Evolutionary conservation across 1,140 invertebrate genomes (phyloP), one percentile per base, ranked within the genome.

Genomic region (Thereuonema tuberculata): DNA sequence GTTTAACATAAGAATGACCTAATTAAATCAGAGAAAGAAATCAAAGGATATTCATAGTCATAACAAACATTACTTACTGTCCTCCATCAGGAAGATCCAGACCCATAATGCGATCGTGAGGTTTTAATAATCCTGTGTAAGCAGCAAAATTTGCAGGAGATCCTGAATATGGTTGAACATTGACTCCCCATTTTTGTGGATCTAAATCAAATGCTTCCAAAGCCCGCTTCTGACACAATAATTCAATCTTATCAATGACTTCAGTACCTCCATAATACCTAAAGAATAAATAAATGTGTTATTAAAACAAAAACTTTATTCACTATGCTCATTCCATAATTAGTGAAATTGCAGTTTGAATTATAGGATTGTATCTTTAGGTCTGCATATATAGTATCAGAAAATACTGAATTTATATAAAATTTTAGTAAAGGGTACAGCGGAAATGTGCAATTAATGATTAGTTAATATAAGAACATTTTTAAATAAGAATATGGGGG

Each of bases 241-340:
- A 26, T 66, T 84, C 83, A 48, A 84, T 73, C 65, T 82, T 74
- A 65, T 84, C 83, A 64, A 85, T 79, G 49, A 78, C 75, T 68
- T 85, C 81, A 66, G 81, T 82, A 14, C 83, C 83, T 62, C 81
- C 82, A 73, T 84, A 84, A 66, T 84, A 84, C 60, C 81, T 80
- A 65, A 49, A 68, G 66, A 50, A 21, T 14, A 50, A 50, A 50
- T 12, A 50, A 17, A 50, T 50, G 21, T 31, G 15, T 23, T 28
- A 27, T 46, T 52, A 47, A 31, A 25, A 50, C 15, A 31, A 29
- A 2, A 47, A 24, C 15, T 55, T n/a, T n/a, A n/a, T n/a, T n/a
- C n/a, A n/a, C n/a, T n/a, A n/a, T n/a, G n/a, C n/a, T n/a, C n/a
- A n/a, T n/a, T n/a, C n/a, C n/a, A n/a, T n/a, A n/a, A n/a, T n/a